Evolutionary conservation across 2,113 vertebrate species (phyloP), one percentile per base, ranked within the genome.

Genomic region (Noturus placidus): DNA sequence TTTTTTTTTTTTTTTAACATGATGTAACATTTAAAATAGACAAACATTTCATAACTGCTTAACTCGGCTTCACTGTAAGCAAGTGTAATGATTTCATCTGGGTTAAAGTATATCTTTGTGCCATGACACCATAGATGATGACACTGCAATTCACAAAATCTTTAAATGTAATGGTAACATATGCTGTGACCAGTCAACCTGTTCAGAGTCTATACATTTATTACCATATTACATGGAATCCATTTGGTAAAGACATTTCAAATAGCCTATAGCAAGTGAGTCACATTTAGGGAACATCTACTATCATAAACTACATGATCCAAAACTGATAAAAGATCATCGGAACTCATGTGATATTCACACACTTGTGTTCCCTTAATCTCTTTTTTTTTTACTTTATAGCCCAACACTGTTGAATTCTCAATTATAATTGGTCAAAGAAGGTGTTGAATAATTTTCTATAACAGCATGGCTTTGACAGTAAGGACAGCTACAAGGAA

Each of bases 161-260:
- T 50, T 46, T 76, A 85, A 76, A n/a, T 85, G 56, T 33, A 13
- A 57, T n/a, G 15, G 25, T 61, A 61, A 72, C 11, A 17, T 61
- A 35, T 61, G 70, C 33, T 15, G 52, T 38, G 50, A 9, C 67
- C 52, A 70, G 22, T 59, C 52, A 57, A 85, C 54, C 83, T 57
- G 67, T 42, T 14, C 50, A 25, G 35, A 25, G 76, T 54, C 52
- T 33, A 4, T 59, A 38, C 30, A 27, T 84, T 74, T 56, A 72
- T 57, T 25, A 57, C 56, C 19, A 38, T 25, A 74, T 85, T 72
- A 85, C 13, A 54, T 35, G 20, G 42, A 30, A 50, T 84, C 65
- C 82, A 84, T 70, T 84, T 70, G 82, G 20, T 11, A 52, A 84
- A 70, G 72, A 86, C 13, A 30, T 78, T 79, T 79, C n/a, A 52